Evolutionary conservation across 2,888 invertebrate genomes (phyloP).

Genomic region (Branchellion lobata): DNA sequence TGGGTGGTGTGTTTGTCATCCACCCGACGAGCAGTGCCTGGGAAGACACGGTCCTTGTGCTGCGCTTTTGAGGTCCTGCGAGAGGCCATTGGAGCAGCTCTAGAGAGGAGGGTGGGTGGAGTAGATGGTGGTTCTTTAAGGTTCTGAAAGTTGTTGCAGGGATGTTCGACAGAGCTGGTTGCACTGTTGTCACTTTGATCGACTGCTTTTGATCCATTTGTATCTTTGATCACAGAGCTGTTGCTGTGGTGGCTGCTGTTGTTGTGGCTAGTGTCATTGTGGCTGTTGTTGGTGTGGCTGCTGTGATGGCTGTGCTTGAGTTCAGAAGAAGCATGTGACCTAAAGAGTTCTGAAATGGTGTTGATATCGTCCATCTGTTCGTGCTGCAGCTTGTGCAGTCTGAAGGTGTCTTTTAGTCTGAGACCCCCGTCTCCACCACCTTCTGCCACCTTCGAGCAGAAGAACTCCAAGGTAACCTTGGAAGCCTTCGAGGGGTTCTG

Average conservation of each 20-base stretch:
- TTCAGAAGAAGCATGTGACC: background rate
- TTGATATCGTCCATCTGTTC: background rate
- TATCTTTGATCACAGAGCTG: background rate
- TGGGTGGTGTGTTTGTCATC: background rate
- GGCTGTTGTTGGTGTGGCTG: background rate
- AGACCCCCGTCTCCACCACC: background rate
- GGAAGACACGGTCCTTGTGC: background rate
- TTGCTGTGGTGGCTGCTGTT: background rate
- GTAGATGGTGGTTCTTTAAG: background rate
- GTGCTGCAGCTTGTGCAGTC: constrained; percentile 1
- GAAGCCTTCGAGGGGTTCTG: constrained; percentile 19
- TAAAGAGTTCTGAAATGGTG: constrained; percentile 15
- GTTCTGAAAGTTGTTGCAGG: too few species aligned
- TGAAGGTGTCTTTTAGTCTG: constrained; percentile 12
- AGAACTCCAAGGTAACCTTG: constrained; percentile 40
- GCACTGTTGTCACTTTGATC: too few species aligned
- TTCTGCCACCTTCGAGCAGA: constrained; percentile 7
- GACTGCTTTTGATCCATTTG: too few species aligned
- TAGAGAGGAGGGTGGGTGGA: background rate
- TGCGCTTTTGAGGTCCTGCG: background rate
- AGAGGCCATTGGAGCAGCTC: background rate
- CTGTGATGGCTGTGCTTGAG: background rate
- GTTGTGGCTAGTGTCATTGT: too few species aligned
- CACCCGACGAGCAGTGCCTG: background rate
- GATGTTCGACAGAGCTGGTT: too few species aligned